Evolutionary conservation across 1,140 invertebrate species (phyloP).

Genomic region (Aphis craccivora): DNA sequence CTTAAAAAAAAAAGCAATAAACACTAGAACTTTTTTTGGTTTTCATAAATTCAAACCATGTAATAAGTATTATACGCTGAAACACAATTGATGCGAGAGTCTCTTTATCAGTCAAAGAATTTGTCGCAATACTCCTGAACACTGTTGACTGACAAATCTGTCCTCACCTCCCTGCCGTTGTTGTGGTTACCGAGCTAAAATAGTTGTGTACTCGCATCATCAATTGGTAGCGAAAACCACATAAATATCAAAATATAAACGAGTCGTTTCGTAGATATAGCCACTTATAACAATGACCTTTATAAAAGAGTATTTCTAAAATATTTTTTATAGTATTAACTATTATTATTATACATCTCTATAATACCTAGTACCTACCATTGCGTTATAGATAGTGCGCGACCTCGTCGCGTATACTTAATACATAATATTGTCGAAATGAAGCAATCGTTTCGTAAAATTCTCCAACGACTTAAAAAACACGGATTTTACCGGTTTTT

Average conservation of each 20-base stretch:
- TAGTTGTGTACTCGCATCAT: background rate
- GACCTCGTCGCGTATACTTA: constrained; percentile 13
- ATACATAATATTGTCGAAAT: background rate
- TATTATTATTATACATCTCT: background rate
- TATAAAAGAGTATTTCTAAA: background rate
- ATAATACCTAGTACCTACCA: background rate
- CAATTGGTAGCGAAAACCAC: background rate
- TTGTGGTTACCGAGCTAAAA: background rate
- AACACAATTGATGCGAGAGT: background rate
- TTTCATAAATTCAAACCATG: background rate
- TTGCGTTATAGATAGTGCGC: background rate
- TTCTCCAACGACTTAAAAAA: background rate
- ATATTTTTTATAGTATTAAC: background rate
- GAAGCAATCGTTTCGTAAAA: constrained; percentile 41
- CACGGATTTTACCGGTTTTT: background rate
- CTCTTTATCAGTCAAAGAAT: background rate
- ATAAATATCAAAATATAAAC: background rate
- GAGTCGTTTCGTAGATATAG: background rate
- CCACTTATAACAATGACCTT: background rate
- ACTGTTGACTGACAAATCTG: background rate
- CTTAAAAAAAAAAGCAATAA: background rate
- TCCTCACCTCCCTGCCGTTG: background rate
- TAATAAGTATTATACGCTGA: background rate
- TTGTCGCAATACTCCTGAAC: background rate
- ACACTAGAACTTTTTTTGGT: background rate